phyloP scores from a whole-genome alignment of 2,888 invertebrate genomes.

The Beris morrisii region DNA sequence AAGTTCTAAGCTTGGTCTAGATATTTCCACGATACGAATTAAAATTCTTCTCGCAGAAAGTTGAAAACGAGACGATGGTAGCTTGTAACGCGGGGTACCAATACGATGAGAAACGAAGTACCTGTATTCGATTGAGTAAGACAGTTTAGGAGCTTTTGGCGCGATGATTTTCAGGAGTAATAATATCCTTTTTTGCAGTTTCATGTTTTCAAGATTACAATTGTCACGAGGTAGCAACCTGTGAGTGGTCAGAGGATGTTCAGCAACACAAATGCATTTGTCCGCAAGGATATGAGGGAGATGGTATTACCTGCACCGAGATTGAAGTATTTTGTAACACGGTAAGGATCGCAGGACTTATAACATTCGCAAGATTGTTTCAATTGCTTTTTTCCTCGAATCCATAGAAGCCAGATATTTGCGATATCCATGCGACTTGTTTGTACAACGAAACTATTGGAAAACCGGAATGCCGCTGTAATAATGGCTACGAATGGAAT shows the following conservation, averaged over 20 bases:
- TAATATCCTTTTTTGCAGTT: constrained; percentile 60
- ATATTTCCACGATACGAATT: neutral
- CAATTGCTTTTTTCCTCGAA: too few species aligned
- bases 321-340: constrained; percentile 62
- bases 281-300: constrained; percentile 81
- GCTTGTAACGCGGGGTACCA: constrained; percentile 57
- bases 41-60: constrained; percentile 30
- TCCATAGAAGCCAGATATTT: constrained; percentile 58
- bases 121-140: constrained; percentile 38
- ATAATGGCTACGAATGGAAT: constrained; percentile 78
- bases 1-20: neutral
- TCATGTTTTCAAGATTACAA: constrained; percentile 74
- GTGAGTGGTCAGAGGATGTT: constrained; percentile 63
- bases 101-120: constrained; percentile 54
- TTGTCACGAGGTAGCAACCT: constrained; percentile 82
- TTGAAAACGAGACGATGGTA: constrained; percentile 42
- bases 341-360: constrained; percentile 44
- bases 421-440: constrained; percentile 76
- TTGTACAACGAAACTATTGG: constrained; percentile 67
- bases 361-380: too few species aligned
- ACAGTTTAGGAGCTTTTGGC: constrained; percentile 34
- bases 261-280: constrained; percentile 72
- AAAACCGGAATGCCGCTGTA: constrained; percentile 74
- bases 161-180: neutral
- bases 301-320: constrained; percentile 74